These are phyloP conservation scores for Phocides pigmalion DNA, from an alignment of 1,140 invertebrate genomes.

Conservation along the genomic window DNA sequence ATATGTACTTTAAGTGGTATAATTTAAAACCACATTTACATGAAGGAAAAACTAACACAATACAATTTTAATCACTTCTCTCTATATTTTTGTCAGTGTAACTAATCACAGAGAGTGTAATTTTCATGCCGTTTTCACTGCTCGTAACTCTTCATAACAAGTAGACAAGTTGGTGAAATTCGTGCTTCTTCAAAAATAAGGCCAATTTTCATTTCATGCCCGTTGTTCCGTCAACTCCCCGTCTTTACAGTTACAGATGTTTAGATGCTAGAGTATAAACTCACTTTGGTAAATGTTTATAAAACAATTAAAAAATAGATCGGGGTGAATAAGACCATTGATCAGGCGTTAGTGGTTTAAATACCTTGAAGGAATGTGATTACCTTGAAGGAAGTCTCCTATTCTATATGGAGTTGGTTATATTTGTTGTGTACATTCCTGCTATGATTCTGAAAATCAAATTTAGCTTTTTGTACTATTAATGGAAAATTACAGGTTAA, in stretches of 20 bases:
- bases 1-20: too few relatives aligned
- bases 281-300: background rate
- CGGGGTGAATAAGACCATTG: background rate
- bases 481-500: too few relatives aligned
- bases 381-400: too few relatives aligned
- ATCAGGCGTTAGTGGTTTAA: too few relatives aligned
- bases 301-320: background rate
- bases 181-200: slow-evolving; percentile 61
- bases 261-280: slow-evolving; percentile 5
- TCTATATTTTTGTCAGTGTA: slow-evolving; percentile 8
- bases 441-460: too few relatives aligned
- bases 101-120: slow-evolving; percentile 33
- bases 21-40: background rate
- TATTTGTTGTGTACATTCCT: too few relatives aligned
- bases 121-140: slow-evolving; percentile 38
- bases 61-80: background rate
- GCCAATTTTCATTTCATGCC: slow-evolving; percentile 48
- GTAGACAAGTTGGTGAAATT: slow-evolving; percentile 49
- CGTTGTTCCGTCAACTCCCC: slow-evolving; percentile 25
- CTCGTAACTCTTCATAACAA: slow-evolving; percentile 60
- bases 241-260: slow-evolving; percentile 7
- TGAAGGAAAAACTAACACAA: background rate
- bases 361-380: too few relatives aligned
- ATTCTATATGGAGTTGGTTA: too few relatives aligned
- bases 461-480: too few relatives aligned